A percentile compares a stretch with the other conserved stretches of the same genome.
Conservation (phyloP, 2,113 vertebrate genomes). For the Corydoras sp. region DNA sequence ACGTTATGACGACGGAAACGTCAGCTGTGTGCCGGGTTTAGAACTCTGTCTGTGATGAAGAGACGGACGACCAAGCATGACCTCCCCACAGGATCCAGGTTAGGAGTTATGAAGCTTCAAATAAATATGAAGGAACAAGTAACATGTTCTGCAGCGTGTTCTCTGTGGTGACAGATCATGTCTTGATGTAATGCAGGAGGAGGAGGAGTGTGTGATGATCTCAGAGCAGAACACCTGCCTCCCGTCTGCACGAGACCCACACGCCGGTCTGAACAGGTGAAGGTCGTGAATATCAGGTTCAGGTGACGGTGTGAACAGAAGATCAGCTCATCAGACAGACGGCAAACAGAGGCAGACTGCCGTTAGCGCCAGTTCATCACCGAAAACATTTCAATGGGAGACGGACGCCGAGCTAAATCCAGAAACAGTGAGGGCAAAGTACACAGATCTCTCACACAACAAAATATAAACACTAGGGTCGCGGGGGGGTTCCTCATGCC, state of each 20-base stretch:
- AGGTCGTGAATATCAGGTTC: conserved; percentile 14
- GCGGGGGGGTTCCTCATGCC: too few relatives aligned
- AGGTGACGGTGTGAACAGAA: conserved; percentile 7
- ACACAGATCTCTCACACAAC: too few relatives aligned
- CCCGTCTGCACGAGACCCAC: conserved; percentile 7
- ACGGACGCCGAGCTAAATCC: neutral
- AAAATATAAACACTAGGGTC: too few relatives aligned
- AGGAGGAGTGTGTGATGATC: conserved; percentile 45
- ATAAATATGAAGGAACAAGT: too few relatives aligned
- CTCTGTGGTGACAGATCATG: too few relatives aligned
- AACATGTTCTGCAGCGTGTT: too few relatives aligned
- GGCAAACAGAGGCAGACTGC: neutral
- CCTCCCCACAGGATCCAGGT: too few relatives aligned
- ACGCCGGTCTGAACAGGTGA: conserved; percentile 1
- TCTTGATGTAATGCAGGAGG: neutral
- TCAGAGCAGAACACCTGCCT: conserved; percentile 28
- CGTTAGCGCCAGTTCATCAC: neutral
- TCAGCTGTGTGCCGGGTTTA: too few relatives aligned
- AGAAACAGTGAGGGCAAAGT: neutral
- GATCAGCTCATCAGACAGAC: neutral
- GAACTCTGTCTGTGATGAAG: too few relatives aligned
- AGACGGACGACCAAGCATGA: too few relatives aligned
- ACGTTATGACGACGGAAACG: too few relatives aligned
- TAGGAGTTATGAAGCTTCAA: too few relatives aligned
- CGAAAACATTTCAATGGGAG: conserved; percentile 3